These are phyloP conservation scores for Xiphophorus hellerii DNA, from an alignment of 2,113 vertebrate species.

Conservation along the genomic window DNA sequence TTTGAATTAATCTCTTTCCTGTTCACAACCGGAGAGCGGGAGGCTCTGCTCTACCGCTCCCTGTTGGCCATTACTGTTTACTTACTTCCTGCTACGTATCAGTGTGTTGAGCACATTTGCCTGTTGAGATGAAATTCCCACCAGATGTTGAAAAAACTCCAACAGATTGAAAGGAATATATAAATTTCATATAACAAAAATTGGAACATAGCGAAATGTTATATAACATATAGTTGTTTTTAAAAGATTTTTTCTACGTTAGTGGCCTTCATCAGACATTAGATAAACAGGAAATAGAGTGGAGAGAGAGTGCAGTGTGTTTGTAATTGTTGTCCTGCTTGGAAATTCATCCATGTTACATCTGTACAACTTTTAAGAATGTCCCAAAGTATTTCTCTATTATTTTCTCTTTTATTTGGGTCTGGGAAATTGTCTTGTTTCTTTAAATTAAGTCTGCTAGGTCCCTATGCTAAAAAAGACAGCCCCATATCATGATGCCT, in stretches of 20 bases:
- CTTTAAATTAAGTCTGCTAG: not conserved
- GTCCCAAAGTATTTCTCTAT: not conserved
- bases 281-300: no score
- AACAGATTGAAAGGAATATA: no score
- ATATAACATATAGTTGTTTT: no score
- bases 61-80: conserved; percentile 43
- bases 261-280: no score
- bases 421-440: no score
- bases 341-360: not conserved
- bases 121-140: not conserved
- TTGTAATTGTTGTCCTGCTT: not conserved
- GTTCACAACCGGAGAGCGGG: not conserved
- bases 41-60: conserved; percentile 51
- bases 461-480: not conserved
- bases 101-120: not conserved
- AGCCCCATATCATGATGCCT: not conserved
- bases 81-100: not conserved
- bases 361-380: not conserved
- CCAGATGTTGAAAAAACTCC: not conserved
- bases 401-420: not conserved
- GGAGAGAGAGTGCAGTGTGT: not conserved
- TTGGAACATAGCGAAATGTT: not conserved
- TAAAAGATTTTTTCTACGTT: no score
- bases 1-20: conserved; percentile 69
- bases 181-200: not conserved